phyloP scores from a whole-genome alignment of 2,797 vertebrate species.

The Sitta carolinensis region DNA sequence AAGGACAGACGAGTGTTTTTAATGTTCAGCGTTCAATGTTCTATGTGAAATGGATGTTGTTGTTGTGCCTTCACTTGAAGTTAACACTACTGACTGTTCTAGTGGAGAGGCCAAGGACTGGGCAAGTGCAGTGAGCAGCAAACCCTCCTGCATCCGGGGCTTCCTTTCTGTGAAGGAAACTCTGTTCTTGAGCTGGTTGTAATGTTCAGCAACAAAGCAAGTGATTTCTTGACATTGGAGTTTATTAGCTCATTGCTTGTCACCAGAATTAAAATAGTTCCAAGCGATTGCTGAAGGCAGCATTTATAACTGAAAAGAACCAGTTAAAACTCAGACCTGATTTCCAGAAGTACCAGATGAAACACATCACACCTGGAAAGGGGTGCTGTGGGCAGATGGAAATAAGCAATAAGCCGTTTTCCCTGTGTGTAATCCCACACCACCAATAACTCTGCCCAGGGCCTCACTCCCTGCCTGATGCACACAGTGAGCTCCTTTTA shows the following conservation, averaged over 20 bases:
- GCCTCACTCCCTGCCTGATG: background rate
- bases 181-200: background rate
- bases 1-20: background rate
- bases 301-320: background rate
- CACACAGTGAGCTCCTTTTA: background rate
- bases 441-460: background rate
- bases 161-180: background rate
- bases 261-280: background rate
- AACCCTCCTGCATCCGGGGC: background rate
- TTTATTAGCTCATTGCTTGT: background rate
- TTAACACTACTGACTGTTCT: background rate
- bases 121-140: background rate
- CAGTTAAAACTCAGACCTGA: background rate
- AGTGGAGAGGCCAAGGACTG: background rate
- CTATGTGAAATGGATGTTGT: background rate
- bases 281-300: background rate
- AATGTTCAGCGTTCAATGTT: background rate
- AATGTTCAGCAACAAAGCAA: background rate
- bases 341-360: slow-evolving; percentile 15
- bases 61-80: background rate
- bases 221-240: background rate
- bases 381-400: slow-evolving; percentile 32
- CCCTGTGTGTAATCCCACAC: background rate
- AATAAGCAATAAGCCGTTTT: background rate
- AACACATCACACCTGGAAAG: background rate